Percentiles rank a stretch among this genome's conserved stretches.
phyloP scores from a whole-genome alignment of 2,113 vertebrate genomes.

The Urocynchramus pylzowi region DNA sequence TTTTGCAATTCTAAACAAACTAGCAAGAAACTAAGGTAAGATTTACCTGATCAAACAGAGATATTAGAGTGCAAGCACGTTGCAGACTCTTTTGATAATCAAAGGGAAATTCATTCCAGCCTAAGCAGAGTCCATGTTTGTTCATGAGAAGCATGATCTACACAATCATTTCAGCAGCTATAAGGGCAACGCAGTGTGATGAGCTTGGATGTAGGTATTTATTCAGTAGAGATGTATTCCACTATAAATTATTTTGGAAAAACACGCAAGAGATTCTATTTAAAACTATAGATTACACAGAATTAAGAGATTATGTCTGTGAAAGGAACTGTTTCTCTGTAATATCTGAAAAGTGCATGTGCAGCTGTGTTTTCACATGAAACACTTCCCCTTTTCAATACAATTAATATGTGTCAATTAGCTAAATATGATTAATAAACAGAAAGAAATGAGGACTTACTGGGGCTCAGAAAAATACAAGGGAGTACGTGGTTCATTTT shows the following conservation, averaged over 20 bases:
- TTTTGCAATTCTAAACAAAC: neutral
- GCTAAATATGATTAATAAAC: neutral
- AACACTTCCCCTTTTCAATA: neutral
- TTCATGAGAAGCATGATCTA: neutral
- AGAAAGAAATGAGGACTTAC: neutral
- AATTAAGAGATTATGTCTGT: neutral
- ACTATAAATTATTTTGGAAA: neutral
- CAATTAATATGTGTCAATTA: neutral
- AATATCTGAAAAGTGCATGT: neutral
- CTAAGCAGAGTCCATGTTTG: neutral
- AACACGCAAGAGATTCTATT: neutral
- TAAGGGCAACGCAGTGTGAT: neutral
- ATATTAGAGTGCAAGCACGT: neutral
- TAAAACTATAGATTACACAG: neutral
- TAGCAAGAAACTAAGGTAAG: neutral
- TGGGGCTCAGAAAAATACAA: neutral
- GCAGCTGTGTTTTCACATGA: neutral
- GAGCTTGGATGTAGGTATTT: neutral
- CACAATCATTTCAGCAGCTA: neutral
- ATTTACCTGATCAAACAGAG: neutral
- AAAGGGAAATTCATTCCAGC: neutral
- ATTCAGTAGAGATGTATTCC: neutral
- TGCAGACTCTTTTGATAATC: neutral
- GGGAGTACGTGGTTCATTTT: neutral
- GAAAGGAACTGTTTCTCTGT: neutral